phyloP scores from a whole-genome alignment of 2,113 vertebrate genomes.

The Megaleporinus macrocephalus region DNA sequence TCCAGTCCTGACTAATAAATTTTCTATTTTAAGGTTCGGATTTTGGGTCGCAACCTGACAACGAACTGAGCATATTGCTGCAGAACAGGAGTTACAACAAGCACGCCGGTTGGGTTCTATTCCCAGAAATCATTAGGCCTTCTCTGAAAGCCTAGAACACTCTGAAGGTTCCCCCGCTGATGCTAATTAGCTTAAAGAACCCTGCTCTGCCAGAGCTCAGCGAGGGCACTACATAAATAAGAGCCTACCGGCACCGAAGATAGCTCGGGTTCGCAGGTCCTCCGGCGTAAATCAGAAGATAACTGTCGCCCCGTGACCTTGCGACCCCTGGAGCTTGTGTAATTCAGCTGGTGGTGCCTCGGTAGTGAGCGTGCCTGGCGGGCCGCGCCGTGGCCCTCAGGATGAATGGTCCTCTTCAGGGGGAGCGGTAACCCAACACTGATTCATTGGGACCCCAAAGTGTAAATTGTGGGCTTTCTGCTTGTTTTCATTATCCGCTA shows the following conservation, averaged over 20 bases:
- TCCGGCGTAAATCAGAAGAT: not conserved
- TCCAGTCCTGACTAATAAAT: too few relatives aligned
- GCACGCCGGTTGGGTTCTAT: too few relatives aligned
- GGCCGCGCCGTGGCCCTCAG: not conserved
- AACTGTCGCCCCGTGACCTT: conserved; percentile 8
- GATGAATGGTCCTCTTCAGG: conserved; percentile 31
- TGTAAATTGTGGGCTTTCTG: conserved; percentile 43
- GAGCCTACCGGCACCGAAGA: not conserved
- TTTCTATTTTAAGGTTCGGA: too few relatives aligned
- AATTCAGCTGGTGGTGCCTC: not conserved
- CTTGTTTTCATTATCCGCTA: conserved; percentile 46
- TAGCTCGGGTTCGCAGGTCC: not conserved
- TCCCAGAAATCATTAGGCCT: too few relatives aligned
- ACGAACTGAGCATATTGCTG: too few relatives aligned
- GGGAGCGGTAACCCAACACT: conserved; percentile 27
- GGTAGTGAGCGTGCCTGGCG: not conserved
- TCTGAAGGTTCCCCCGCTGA: too few relatives aligned
- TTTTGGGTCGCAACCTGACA: too few relatives aligned
- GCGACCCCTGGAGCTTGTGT: not conserved
- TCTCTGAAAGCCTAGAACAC: too few relatives aligned
- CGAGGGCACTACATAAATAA: too few relatives aligned
- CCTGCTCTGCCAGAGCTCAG: not conserved
- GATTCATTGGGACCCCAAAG: conserved; percentile 31
- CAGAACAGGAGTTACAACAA: too few relatives aligned
- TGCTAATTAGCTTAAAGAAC: not conserved